These are phyloP conservation scores for Tenebrosternarchus preto DNA, from an alignment of 2,113 vertebrate genomes.

Conservation along the genomic window DNA sequence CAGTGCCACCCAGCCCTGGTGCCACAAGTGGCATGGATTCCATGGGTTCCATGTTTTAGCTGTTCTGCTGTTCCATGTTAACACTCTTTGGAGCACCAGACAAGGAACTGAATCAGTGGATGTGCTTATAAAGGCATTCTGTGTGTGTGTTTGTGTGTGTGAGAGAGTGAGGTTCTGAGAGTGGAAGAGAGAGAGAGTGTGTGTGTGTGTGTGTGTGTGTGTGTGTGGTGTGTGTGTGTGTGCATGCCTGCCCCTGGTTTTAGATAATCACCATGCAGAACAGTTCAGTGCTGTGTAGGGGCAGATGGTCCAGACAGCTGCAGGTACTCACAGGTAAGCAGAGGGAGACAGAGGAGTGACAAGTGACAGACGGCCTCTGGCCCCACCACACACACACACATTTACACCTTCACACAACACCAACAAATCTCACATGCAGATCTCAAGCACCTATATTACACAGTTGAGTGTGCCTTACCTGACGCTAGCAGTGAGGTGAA, in stretches of 20 bases:
- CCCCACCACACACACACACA: conserved; percentile 27
- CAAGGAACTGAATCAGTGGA: background rate
- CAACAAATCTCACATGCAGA: conserved; percentile 9
- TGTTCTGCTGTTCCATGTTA: too few species aligned
- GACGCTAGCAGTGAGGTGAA: background rate
- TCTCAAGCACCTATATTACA: background rate
- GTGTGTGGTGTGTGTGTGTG: conserved; percentile 13
- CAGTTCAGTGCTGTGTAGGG: background rate
- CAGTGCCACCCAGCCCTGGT: too few species aligned
- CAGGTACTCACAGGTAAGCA: conserved; percentile 44
- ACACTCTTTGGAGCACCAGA: too few species aligned
- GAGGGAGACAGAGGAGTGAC: conserved; percentile 34
- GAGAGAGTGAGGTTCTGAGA: conserved; percentile 4
- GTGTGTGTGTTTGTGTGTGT: background rate
- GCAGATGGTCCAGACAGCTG: conserved; percentile 50
- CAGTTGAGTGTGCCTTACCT: background rate
- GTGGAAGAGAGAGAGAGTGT: conserved; percentile 2
- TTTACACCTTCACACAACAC: conserved; percentile 15
- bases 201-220: conserved; percentile 22
- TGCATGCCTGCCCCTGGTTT: background rate
- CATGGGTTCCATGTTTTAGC: too few species aligned
- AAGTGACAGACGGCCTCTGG: conserved; percentile 35
- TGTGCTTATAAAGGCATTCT: background rate
- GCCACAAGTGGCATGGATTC: too few species aligned
- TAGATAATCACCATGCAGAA: conserved; percentile 8